Evolutionary conservation across 2,113 vertebrate species (phyloP).

Genomic region (Upupa epops): DNA sequence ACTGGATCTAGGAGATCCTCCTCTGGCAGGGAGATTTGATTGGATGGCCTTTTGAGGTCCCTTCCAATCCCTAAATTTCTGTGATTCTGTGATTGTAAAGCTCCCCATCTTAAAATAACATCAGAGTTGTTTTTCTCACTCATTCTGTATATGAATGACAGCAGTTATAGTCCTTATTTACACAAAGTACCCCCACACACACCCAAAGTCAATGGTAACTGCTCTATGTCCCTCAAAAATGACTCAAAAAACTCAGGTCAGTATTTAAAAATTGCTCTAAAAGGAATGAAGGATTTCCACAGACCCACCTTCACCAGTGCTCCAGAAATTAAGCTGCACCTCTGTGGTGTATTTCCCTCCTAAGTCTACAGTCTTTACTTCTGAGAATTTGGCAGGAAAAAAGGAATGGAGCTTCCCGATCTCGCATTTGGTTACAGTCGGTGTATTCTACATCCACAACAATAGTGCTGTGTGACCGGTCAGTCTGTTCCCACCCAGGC

Average conservation of each 20-base stretch:
- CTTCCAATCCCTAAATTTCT: too few species aligned
- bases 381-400: background rate
- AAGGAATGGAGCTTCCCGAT: background rate
- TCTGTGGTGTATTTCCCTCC: background rate
- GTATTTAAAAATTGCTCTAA: background rate
- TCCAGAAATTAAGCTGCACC: background rate
- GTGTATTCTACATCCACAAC: background rate
- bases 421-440: background rate
- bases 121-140: background rate
- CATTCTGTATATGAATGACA: background rate
- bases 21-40: too few species aligned
- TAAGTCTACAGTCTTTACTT: background rate
- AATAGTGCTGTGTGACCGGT: rapidly evolving
- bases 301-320: background rate
- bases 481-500: background rate
- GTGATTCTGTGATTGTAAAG: background rate
- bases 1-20: too few species aligned
- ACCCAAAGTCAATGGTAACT: background rate
- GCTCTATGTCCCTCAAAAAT: background rate
- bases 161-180: background rate
- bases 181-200: background rate
- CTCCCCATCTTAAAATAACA: background rate
- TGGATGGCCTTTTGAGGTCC: too few species aligned
- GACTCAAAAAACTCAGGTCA: background rate
- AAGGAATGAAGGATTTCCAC: background rate